Evolutionary conservation across 2,888 invertebrate species (phyloP).

Genomic region (Pterostichus niger): DNA sequence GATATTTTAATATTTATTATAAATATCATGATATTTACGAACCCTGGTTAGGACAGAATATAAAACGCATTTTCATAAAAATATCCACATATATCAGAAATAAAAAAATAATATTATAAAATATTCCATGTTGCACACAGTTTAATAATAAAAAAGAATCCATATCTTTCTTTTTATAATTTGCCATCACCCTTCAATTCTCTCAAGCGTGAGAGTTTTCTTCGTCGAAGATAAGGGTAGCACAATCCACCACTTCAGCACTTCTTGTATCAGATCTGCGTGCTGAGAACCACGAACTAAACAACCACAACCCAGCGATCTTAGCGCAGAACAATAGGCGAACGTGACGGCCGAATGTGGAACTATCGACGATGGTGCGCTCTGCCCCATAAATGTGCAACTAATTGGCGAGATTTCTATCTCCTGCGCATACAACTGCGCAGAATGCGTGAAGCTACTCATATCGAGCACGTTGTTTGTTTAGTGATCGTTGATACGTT

Average conservation of each 20-base stretch:
- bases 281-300: conserved; percentile 29
- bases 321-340: conserved; percentile 54
- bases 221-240: conserved; percentile 56
- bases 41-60: no score
- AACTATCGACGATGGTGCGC: conserved; percentile 13
- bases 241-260: conserved; percentile 10
- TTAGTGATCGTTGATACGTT: conserved; percentile 49
- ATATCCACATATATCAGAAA: no score
- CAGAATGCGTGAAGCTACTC: conserved; percentile 46
- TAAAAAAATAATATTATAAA: no score
- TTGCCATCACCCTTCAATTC: neutral
- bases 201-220: conserved; percentile 19
- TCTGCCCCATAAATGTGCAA: conserved; percentile 37
- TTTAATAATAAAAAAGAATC: no score
- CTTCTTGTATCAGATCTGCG: conserved; percentile 55
- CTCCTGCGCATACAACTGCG: conserved; percentile 13
- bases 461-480: conserved; percentile 45
- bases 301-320: neutral
- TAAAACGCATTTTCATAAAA: no score
- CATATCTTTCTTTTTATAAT: no score
- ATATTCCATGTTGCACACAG: no score
- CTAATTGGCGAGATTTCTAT: conserved; percentile 47
- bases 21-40: no score
- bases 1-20: no score
- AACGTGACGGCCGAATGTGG: conserved; percentile 58